phyloP scores from a whole-genome alignment of 2,888 invertebrate species.

The Coremacera marginata region DNA sequence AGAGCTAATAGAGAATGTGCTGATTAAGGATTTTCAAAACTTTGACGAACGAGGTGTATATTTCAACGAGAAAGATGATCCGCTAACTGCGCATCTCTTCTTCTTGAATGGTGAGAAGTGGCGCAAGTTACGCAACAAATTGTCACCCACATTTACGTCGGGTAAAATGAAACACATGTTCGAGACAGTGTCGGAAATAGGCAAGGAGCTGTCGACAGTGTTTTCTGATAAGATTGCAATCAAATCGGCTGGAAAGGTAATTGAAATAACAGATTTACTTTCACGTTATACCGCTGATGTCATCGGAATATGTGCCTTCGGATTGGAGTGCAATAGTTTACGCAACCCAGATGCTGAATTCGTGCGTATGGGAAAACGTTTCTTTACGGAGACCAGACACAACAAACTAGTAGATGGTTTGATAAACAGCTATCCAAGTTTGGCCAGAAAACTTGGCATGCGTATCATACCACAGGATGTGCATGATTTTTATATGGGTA shows the following conservation, averaged over 20 bases:
- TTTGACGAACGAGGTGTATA: conserved; percentile 56
- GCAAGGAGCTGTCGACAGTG: conserved; percentile 52
- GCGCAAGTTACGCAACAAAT: conserved; percentile 59
- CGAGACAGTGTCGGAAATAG: conserved; percentile 48
- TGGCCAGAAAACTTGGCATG: conserved; percentile 52
- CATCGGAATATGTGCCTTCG: conserved; percentile 70
- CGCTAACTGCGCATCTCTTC: conserved; percentile 62
- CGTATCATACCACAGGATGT: conserved; percentile 52
- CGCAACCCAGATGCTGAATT: conserved; percentile 65
- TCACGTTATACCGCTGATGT: conserved; percentile 71
- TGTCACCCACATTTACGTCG: conserved; percentile 58
- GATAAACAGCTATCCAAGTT: conserved; percentile 48
- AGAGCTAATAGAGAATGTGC: conserved; percentile 54
- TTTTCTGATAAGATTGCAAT: neutral
- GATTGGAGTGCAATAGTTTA: conserved; percentile 69
- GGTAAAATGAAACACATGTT: conserved; percentile 58
- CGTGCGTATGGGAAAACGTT: conserved; percentile 54
- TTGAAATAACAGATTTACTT: conserved; percentile 63
- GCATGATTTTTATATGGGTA: conserved; percentile 58
- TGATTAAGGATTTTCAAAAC: conserved; percentile 56
- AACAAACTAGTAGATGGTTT: conserved; percentile 45
- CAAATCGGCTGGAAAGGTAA: conserved; percentile 8
- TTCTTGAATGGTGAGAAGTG: conserved; percentile 61
- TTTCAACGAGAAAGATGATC: conserved; percentile 58
- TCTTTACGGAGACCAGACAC: conserved; percentile 49